These are phyloP conservation scores for Choloepus didactylus DNA, from an alignment of 2,797 vertebrate species.

Conservation along the genomic window DNA sequence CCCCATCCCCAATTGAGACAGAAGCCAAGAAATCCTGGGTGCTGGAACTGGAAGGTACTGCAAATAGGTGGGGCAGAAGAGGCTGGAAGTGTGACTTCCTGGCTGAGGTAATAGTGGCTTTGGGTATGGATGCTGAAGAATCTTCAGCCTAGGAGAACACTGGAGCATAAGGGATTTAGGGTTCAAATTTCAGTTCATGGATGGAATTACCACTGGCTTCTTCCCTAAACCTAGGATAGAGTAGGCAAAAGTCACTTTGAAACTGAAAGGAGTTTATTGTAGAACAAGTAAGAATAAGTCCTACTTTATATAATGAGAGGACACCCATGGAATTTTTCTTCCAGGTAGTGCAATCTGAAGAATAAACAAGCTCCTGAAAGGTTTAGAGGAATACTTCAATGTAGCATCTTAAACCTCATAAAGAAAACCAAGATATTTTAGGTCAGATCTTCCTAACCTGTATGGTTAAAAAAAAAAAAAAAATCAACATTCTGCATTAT, in stretches of 20 bases:
- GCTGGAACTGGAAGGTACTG: background rate
- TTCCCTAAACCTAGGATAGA: background rate
- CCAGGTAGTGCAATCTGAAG: background rate
- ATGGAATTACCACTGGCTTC: background rate
- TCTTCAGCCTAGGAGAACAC: background rate
- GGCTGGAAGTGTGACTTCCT: background rate
- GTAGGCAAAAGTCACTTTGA: background rate
- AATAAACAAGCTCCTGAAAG: background rate
- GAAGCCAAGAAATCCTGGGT: background rate
- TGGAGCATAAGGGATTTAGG: background rate
- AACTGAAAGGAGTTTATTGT: constrained; percentile 37
- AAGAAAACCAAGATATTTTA: constrained; percentile 40
- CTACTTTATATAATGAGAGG: constrained; percentile 9
- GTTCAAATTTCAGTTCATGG: constrained; percentile 7
- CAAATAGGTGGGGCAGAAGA: background rate
- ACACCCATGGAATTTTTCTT: constrained; percentile 28
- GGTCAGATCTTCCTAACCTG: constrained; percentile 33
- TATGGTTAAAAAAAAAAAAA: constrained; percentile 51
- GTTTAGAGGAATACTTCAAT: background rate
- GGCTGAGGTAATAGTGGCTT: background rate
- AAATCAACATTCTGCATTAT: constrained; percentile 54
- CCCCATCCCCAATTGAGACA: background rate
- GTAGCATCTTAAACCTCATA: background rate
- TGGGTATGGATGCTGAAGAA: background rate
- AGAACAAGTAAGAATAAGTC: background rate